Conservation (phyloP, 2,888 invertebrate species). For the Amorpha juglandis region DNA sequence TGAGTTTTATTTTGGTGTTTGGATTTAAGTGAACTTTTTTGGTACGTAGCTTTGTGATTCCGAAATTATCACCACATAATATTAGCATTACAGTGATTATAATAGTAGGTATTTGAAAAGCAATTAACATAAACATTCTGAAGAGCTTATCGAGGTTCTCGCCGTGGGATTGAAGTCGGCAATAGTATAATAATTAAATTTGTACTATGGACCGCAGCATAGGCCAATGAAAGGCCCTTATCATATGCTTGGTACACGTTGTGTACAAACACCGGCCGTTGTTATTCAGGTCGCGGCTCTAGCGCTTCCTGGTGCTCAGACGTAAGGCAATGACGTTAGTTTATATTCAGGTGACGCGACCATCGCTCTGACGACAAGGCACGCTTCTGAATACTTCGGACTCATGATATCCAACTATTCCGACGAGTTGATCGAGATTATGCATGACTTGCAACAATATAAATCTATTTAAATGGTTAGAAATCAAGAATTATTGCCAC, state of each 20-base stretch:
- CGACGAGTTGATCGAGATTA: background rate
- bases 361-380: slow-evolving; percentile 4
- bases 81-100: background rate
- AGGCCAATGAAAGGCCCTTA: slow-evolving; percentile 3
- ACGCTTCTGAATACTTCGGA: slow-evolving; percentile 3
- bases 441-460: background rate
- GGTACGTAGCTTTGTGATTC: no score
- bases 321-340: slow-evolving; percentile 25
- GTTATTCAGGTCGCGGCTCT: slow-evolving; percentile 24
- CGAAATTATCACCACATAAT: no score
- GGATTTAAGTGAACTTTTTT: no score
- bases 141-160: background rate
- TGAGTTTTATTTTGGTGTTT: no score
- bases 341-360: slow-evolving; percentile 10
- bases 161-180: background rate
- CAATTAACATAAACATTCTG: background rate
- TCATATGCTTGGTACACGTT: slow-evolving; percentile 5
- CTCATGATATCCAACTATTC: background rate
- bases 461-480: background rate
- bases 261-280: slow-evolving; percentile 10
- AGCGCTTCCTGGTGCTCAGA: slow-evolving; percentile 19
- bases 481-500: background rate
- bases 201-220: background rate
- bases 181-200: background rate
- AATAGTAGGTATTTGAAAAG: background rate